These are phyloP conservation scores for Phaetusa simplex DNA, from an alignment of 2,113 vertebrate genomes.

Conservation along the genomic window DNA sequence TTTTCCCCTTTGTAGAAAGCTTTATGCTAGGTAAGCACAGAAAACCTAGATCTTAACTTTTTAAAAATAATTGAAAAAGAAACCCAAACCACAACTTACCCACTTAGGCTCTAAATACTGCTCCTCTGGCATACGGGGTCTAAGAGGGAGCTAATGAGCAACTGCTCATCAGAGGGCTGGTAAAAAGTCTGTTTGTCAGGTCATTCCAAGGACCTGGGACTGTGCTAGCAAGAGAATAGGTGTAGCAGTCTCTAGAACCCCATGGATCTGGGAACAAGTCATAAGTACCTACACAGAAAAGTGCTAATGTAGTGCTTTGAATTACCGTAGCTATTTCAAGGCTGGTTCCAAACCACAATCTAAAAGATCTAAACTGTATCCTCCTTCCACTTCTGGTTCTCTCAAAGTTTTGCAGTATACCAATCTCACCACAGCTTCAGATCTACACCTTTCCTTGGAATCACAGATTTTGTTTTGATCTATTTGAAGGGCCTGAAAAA, in stretches of 20 bases:
- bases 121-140: neutral
- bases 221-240: neutral
- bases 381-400: neutral
- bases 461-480: neutral
- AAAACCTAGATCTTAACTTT: neutral
- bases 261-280: neutral
- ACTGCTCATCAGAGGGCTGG: neutral
- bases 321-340: neutral
- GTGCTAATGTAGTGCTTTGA: neutral
- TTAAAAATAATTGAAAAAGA: neutral
- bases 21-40: neutral
- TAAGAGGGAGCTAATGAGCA: neutral
- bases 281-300: neutral
- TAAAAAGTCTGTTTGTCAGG: neutral
- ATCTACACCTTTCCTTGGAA: neutral
- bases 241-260: neutral
- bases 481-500: neutral
- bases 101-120: neutral
- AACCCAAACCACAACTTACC: accelerated
- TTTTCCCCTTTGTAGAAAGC: neutral
- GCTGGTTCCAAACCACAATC: neutral
- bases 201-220: neutral
- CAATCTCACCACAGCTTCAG: neutral
- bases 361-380: neutral
- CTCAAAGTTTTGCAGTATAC: neutral